Percentiles rank a stretch among this genome's conserved stretches.
Evolutionary conservation across 2,888 invertebrate species (phyloP).

Genomic region (Neria commutata): DNA sequence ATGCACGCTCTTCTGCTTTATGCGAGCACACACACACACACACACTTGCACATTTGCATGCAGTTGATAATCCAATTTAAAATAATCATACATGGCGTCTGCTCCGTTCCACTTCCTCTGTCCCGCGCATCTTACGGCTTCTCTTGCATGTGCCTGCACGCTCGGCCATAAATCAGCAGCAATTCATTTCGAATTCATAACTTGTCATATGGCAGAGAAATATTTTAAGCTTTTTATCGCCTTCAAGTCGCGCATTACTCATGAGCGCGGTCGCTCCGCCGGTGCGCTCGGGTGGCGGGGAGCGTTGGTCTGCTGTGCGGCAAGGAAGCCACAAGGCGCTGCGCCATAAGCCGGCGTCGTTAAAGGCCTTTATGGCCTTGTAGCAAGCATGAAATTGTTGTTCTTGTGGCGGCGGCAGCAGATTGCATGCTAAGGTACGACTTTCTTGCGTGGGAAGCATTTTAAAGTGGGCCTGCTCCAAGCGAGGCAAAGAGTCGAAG

Average conservation of each 20-base stretch:
- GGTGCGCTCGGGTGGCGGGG: slow-evolving; percentile 25
- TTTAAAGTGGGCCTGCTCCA: no score
- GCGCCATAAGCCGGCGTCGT: not conserved
- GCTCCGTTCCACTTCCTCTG: slow-evolving; percentile 9
- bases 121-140: slow-evolving; percentile 1
- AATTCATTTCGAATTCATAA: slow-evolving; percentile 55
- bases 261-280: no score
- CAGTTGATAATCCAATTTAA: slow-evolving; percentile 35
- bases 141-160: not conserved
- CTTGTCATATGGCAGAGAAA: slow-evolving; percentile 50
- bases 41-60: not conserved
- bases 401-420: no score
- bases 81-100: slow-evolving; percentile 35
- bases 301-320: no score
- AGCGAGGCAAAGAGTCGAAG: no score
- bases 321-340: slow-evolving; percentile 17
- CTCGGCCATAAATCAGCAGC: slow-evolving; percentile 46
- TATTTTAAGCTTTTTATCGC: slow-evolving; percentile 52
- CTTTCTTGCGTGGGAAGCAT: no score
- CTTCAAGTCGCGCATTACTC: slow-evolving; percentile 34
- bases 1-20: no score
- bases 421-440: no score
- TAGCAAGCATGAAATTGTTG: no score
- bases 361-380: not conserved
- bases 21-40: no score